phyloP scores from a whole-genome alignment of 64 coral and sea anemone genomes.

The Trachythela sp. region DNA sequence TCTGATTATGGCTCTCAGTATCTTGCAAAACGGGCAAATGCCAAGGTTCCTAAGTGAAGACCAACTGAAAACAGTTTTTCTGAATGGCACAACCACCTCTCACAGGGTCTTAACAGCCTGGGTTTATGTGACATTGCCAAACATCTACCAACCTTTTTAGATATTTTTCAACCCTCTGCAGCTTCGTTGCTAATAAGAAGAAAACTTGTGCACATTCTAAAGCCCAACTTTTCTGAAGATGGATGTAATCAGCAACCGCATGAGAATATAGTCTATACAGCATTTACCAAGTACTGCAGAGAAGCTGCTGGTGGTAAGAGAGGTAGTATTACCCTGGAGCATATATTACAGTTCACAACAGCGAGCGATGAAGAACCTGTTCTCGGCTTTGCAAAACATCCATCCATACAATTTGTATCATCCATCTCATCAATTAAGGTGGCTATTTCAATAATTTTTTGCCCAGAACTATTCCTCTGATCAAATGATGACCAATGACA shows the following conservation, averaged over 20 bases:
- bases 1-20: constrained; percentile 29
- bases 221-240: neutral
- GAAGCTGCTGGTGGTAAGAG: neutral
- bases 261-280: neutral
- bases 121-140: neutral
- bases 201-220: neutral
- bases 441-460: too few relatives aligned
- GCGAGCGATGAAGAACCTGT: constrained; percentile 18
- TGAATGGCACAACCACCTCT: neutral
- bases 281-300: neutral
- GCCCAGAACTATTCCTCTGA: too few relatives aligned
- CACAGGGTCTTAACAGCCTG: neutral
- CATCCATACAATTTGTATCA: constrained; percentile 33
- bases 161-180: constrained; percentile 13
- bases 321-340: neutral
- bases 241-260: neutral
- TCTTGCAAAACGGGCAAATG: constrained; percentile 24
- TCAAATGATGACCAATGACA: too few relatives aligned
- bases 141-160: neutral
- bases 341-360: constrained; percentile 33
- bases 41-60: constrained; percentile 26
- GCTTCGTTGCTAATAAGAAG: neutral
- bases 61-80: neutral
- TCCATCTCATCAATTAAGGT: neutral
- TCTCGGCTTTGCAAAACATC: constrained; percentile 10